Percentiles rank a stretch among this genome's conserved stretches.
phyloP scores from a whole-genome alignment of 64 coral and sea anemone species.

The Actinia tenebrosa region DNA sequence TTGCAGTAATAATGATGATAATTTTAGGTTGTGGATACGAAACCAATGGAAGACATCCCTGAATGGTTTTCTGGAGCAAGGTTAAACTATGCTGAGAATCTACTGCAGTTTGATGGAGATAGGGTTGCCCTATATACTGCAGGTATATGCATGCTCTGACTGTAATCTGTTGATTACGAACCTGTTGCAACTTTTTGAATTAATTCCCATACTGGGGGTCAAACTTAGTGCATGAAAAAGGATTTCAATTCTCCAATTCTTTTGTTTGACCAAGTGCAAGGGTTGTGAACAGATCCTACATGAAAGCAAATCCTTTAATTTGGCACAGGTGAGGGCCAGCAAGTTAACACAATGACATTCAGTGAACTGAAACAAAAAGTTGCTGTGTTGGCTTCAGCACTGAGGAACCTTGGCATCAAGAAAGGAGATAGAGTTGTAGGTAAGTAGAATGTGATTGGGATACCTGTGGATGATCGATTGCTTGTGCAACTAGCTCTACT shows the following conservation, averaged over 20 bases:
- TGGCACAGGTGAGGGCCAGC: constrained; percentile 64
- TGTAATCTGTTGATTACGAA: too few relatives aligned
- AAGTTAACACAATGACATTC: constrained; percentile 68
- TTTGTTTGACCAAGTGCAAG: too few relatives aligned
- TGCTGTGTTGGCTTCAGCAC: constrained; percentile 68
- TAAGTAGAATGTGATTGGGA: background rate
- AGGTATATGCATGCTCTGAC: constrained; percentile 39
- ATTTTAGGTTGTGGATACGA: constrained; percentile 65
- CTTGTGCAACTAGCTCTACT: too few relatives aligned
- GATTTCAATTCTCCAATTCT: too few relatives aligned
- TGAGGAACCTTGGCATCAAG: constrained; percentile 79
- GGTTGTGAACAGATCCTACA: too few relatives aligned
- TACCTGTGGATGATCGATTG: too few relatives aligned
- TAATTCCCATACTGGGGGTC: too few relatives aligned
- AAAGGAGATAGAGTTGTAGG: constrained; percentile 96
- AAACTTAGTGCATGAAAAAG: too few relatives aligned
- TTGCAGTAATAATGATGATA: background rate
- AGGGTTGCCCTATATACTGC: constrained; percentile 74
- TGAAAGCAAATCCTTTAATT: background rate
- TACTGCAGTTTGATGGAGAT: constrained; percentile 71
- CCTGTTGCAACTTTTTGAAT: too few relatives aligned
- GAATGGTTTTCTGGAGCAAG: constrained; percentile 85
- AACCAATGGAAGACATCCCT: constrained; percentile 74
- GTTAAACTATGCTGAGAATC: constrained; percentile 96
- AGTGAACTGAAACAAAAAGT: constrained; percentile 63